Percentiles rank a stretch among this genome's conserved stretches.
Evolutionary conservation across 2,888 invertebrate species (phyloP).

Genomic region (Andricus quercusramuli): DNA sequence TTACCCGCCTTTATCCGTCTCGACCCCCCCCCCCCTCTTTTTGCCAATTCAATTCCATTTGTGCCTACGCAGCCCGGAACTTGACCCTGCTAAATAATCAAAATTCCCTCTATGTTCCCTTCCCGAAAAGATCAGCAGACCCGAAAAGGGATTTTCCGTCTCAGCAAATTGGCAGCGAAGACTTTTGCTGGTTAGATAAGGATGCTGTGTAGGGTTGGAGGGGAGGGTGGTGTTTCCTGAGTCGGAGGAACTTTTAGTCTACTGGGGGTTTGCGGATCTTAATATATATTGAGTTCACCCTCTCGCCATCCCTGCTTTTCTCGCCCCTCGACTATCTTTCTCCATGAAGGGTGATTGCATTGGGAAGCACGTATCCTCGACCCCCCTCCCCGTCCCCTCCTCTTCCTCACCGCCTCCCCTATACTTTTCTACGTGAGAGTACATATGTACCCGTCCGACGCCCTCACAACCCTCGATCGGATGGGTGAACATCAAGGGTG

Average conservation of each 20-base stretch:
- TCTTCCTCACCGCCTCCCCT: neutral
- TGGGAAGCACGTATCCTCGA: conserved; percentile 15
- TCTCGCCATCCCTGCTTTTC: conserved; percentile 1
- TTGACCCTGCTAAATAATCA: conserved; percentile 7
- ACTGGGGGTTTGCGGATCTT: conserved; percentile 10
- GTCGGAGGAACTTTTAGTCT: conserved; percentile 9
- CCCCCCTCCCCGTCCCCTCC: neutral
- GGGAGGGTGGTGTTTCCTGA: neutral
- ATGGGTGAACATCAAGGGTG: conserved; percentile 17
- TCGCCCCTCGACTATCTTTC: conserved; percentile 30
- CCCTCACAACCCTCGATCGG: conserved; percentile 17
- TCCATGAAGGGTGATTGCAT: conserved; percentile 28
- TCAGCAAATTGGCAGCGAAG: conserved; percentile 35
- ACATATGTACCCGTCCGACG: conserved; percentile 29
- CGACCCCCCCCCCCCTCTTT: no score
- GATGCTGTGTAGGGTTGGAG: neutral
- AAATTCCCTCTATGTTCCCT: neutral
- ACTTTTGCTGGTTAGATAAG: neutral
- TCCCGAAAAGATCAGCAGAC: conserved; percentile 1
- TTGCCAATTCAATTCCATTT: neutral
- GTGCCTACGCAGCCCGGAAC: neutral
- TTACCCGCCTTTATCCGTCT: no score
- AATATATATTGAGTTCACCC: conserved; percentile 39
- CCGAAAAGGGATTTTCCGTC: conserved; percentile 31
- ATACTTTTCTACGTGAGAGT: neutral